Conservation (phyloP, 2,888 invertebrate genomes). For the Ellobium chinense region DNA sequence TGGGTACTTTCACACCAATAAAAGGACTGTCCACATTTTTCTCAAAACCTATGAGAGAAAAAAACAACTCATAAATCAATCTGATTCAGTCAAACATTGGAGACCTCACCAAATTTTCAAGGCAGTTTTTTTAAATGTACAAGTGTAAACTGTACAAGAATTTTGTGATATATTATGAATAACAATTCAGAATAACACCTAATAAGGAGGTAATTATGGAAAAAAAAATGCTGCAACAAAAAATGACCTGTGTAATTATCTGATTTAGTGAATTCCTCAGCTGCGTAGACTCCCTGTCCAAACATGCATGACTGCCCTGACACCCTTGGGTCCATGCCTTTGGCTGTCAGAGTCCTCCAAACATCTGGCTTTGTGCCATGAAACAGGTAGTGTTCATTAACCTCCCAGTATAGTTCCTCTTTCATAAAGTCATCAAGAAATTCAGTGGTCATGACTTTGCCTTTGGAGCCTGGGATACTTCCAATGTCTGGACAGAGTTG, state of each 20-base stretch:
- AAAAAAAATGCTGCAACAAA: too few species aligned
- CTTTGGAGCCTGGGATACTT: conserved; percentile 25
- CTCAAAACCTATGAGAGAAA: too few species aligned
- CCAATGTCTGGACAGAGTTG: conserved; percentile 41
- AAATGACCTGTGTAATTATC: conserved; percentile 67
- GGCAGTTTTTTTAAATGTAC: too few species aligned
- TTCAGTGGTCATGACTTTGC: conserved; percentile 21
- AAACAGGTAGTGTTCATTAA: conserved; percentile 64
- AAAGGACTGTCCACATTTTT: too few species aligned
- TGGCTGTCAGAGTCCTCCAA: conserved; percentile 54
- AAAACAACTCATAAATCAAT: too few species aligned
- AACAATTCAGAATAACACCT: too few species aligned
- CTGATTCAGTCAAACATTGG: too few species aligned
- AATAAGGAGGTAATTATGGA: too few species aligned
- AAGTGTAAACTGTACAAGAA: too few species aligned
- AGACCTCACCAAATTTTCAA: too few species aligned
- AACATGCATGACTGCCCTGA: conserved; percentile 58
- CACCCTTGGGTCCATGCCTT: conserved; percentile 59
- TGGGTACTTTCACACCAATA: too few species aligned
- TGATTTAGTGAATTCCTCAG: conserved; percentile 66
- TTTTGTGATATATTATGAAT: too few species aligned
- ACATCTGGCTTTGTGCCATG: conserved; percentile 63
- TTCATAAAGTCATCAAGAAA: conserved; percentile 1
- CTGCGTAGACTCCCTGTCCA: conserved; percentile 64
- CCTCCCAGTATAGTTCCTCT: conserved; percentile 53